A percentile compares a stretch with the other conserved stretches of the same genome.
Conservation (phyloP, 2,888 invertebrate species). For the Conomelus anceps region DNA sequence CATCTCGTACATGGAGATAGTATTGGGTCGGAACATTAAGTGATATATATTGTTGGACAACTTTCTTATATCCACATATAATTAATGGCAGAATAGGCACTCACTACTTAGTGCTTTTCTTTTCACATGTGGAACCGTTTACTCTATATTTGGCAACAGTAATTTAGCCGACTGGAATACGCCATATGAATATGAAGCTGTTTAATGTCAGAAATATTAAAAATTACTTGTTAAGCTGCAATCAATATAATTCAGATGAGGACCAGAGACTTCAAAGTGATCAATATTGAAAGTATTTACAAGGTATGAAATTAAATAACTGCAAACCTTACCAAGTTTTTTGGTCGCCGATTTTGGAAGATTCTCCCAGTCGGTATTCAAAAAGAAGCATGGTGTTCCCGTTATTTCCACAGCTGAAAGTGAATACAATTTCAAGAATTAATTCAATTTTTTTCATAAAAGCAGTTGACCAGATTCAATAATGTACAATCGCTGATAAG, state of each 20-base stretch:
- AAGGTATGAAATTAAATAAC: background rate
- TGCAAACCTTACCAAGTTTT: background rate
- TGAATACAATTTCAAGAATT: slow-evolving; percentile 23
- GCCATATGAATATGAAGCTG: background rate
- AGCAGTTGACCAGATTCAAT: no score
- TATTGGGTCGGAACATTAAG: no score
- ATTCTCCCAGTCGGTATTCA: slow-evolving; percentile 35
- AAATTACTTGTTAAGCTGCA: no score
- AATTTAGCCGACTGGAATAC: background rate
- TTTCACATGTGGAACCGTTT: background rate
- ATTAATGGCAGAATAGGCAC: background rate
- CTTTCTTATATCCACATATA: no score
- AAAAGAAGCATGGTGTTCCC: slow-evolving; percentile 49
- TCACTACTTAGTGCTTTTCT: background rate
- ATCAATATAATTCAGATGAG: no score
- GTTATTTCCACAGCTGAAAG: slow-evolving; percentile 53
- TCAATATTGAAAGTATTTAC: no score
- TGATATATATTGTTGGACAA: no score
- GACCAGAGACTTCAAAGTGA: no score
- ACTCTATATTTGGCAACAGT: background rate
- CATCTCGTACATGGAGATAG: no score
- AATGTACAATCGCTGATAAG: no score
- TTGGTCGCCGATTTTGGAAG: background rate
- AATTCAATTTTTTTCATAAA: background rate
- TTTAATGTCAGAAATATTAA: no score